phyloP scores from a whole-genome alignment of 2,113 vertebrate species.

The Neodon shergylaensis region DNA sequence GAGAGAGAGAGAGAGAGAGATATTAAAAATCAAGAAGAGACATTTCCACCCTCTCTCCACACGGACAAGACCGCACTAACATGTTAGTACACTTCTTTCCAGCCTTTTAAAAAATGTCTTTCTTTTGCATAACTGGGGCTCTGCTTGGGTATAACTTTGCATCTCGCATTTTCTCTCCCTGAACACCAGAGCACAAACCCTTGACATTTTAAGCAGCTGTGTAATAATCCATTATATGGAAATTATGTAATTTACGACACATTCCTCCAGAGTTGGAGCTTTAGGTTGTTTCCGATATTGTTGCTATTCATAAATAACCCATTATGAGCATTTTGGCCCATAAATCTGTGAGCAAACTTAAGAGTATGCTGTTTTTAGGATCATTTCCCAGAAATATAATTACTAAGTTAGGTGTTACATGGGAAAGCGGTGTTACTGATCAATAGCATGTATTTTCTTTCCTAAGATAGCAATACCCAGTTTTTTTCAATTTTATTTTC shows the following conservation, averaged over 20 bases:
- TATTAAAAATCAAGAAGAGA: background rate
- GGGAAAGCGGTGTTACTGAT: constrained; percentile 38
- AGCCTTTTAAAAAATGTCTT: background rate
- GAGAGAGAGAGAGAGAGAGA: no score
- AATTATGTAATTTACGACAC: constrained; percentile 60
- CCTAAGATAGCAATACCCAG: background rate
- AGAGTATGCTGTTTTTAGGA: constrained; percentile 61
- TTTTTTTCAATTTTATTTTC: background rate
- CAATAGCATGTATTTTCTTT: constrained; percentile 22
- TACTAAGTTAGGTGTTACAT: constrained; percentile 26
- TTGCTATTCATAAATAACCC: constrained; percentile 61
- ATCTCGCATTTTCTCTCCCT: background rate
- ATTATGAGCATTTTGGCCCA: constrained; percentile 40
- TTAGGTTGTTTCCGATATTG: constrained; percentile 64
- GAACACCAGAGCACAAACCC: constrained; percentile 46
- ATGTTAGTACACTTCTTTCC: constrained; percentile 23
- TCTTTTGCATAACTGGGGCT: constrained; percentile 55
- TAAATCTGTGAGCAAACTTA: constrained; percentile 53
- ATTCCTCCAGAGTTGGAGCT: constrained; percentile 17
- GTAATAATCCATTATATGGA: constrained; percentile 34
- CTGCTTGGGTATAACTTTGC: constrained; percentile 18
- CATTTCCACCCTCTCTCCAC: background rate
- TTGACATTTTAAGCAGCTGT: constrained; percentile 29
- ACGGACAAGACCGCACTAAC: background rate
- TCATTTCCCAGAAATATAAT: constrained; percentile 72